Evolutionary conservation across 2,888 invertebrate genomes (phyloP).

Genomic region (Cephus rjabovi): DNA sequence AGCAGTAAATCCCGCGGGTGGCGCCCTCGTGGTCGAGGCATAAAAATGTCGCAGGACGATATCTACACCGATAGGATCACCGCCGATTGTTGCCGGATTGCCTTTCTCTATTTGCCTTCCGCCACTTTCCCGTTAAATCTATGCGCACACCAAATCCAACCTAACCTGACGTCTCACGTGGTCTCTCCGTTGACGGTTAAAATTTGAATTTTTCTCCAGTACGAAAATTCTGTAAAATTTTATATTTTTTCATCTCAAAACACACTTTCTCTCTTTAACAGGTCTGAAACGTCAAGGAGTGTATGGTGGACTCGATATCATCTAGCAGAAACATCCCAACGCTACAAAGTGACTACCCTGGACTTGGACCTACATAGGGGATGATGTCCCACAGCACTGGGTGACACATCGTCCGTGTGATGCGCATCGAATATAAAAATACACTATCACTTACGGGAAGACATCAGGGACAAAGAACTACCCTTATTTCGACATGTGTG

Average conservation of each 20-base stretch:
- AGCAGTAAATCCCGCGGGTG: slow-evolving; percentile 45
- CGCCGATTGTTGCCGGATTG: slow-evolving; percentile 23
- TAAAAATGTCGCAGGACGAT: slow-evolving; percentile 45
- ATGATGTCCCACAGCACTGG: neutral
- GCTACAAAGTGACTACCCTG: neutral
- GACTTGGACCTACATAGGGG: neutral
- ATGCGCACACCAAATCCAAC: neutral
- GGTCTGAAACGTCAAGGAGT: neutral
- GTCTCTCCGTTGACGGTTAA: neutral
- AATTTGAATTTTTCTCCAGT: neutral
- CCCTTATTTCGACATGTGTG: slow-evolving; percentile 3
- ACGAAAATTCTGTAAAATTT: neutral
- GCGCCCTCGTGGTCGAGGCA: slow-evolving; percentile 39
- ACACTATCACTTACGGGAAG: slow-evolving; percentile 22
- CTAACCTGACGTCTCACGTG: neutral
- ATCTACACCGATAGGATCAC: slow-evolving; percentile 27
- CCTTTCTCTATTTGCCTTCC: neutral
- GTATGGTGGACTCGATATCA: neutral
- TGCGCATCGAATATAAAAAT: slow-evolving; percentile 24
- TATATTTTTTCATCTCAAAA: no score
- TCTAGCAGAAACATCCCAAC: neutral
- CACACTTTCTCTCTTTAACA: neutral
- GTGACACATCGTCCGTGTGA: slow-evolving; percentile 21
- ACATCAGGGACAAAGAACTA: neutral
- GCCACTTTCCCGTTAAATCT: neutral